phyloP scores from a whole-genome alignment of 2,113 vertebrate species.

The Scomber scombrus region DNA sequence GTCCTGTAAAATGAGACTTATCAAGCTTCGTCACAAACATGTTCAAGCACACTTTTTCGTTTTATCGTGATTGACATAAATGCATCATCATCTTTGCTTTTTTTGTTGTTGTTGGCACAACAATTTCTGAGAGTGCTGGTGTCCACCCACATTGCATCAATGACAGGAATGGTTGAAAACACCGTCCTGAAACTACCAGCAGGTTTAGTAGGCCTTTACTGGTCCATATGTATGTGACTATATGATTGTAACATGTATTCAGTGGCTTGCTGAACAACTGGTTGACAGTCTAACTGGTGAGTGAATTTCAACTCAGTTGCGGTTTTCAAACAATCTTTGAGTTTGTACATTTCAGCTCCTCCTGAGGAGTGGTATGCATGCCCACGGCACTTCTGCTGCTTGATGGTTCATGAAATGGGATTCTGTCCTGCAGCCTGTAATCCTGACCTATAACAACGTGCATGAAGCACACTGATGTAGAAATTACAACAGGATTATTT shows the following conservation, averaged over 20 bases:
- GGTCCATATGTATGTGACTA: neutral
- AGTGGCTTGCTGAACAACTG: neutral
- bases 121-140: no score
- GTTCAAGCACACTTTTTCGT: neutral
- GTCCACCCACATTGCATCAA: no score
- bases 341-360: slow-evolving; percentile 24
- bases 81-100: no score
- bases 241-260: neutral
- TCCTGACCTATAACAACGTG: slow-evolving; percentile 44
- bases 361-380: slow-evolving; percentile 7
- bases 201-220: neutral
- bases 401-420: slow-evolving; percentile 83
- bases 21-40: neutral
- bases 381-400: slow-evolving; percentile 49
- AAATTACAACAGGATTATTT: neutral
- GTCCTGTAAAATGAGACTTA: neutral
- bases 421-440: slow-evolving; percentile 62
- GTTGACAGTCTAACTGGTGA: neutral
- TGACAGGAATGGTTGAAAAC: neutral
- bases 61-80: no score
- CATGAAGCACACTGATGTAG: slow-evolving; percentile 10
- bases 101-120: no score
- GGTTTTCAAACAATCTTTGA: neutral
- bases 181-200: neutral
- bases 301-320: neutral